A percentile compares a stretch with the other conserved stretches of the same genome.
Evolutionary conservation across 2,888 invertebrate genomes (phyloP).

Genomic region (Stegana nigrithorax): DNA sequence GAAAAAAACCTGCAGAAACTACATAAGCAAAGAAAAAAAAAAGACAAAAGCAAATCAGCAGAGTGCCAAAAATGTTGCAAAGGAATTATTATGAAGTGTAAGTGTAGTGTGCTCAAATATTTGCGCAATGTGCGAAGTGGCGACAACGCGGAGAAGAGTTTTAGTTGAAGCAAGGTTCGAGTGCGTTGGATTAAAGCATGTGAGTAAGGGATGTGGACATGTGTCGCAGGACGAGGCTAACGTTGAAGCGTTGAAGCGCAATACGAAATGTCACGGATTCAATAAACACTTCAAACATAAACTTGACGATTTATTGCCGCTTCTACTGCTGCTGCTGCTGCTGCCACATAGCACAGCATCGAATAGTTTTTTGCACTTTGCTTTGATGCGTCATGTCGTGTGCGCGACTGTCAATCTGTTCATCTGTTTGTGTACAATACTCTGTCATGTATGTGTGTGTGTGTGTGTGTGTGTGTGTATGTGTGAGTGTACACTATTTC

Average conservation of each 20-base stretch:
- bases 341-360: neutral
- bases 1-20: no score
- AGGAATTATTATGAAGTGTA: no score
- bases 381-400: no score
- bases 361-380: no score
- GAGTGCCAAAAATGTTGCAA: no score
- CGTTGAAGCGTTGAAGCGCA: slow-evolving; percentile 35
- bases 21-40: no score
- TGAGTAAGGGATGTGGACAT: neutral
- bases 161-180: slow-evolving; percentile 16
- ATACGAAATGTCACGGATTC: slow-evolving; percentile 66
- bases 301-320: slow-evolving; percentile 67
- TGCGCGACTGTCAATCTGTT: neutral
- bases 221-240: neutral
- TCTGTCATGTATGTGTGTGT: no score
- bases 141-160: neutral
- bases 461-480: slow-evolving; percentile 14
- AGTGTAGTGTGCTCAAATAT: slow-evolving; percentile 14
- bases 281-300: slow-evolving; percentile 68
- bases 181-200: neutral
- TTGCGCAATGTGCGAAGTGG: slow-evolving; percentile 2
- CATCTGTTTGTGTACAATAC: neutral
- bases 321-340: no score
- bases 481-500: neutral
- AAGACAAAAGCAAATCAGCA: no score